Evolutionary conservation across 2,888 invertebrate genomes (phyloP).

Genomic region (Hypomecis atomaria): DNA sequence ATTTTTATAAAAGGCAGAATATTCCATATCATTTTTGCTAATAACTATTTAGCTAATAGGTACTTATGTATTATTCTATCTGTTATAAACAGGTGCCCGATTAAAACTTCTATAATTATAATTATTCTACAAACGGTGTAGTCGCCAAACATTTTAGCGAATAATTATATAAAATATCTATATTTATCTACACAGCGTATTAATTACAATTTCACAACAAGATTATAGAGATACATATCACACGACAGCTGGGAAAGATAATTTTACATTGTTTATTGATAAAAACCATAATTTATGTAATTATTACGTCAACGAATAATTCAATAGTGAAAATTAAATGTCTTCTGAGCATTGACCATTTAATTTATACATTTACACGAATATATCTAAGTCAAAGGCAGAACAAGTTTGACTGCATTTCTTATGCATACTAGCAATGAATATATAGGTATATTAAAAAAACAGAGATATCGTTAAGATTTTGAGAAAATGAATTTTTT

Average conservation of each 20-base stretch:
- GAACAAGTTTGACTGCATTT: no score
- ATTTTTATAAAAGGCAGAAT: not conserved
- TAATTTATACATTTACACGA: no score
- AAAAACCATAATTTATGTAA: slow-evolving; percentile 6
- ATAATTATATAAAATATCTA: slow-evolving; percentile 9
- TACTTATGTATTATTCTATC: not conserved
- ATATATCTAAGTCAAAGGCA: no score
- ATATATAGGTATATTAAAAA: no score
- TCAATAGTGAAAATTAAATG: no score
- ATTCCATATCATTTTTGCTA: not conserved
- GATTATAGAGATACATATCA: slow-evolving; percentile 21
- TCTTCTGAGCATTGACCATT: no score
- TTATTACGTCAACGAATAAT: slow-evolving; percentile 3
- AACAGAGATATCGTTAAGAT: no score
- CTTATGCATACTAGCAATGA: no score
- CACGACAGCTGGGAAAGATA: slow-evolving; percentile 7
- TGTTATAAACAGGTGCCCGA: slow-evolving; percentile 13
- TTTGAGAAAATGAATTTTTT: no score
- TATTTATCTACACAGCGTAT: slow-evolving; percentile 18
- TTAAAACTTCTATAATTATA: slow-evolving; percentile 12
- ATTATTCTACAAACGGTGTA: slow-evolving; percentile 11
- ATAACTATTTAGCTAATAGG: not conserved
- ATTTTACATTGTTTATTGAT: slow-evolving; percentile 2
- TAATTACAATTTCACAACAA: slow-evolving; percentile 8
- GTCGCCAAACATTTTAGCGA: slow-evolving; percentile 5